Evolutionary conservation across 35 echinoderm and acorn worm genomes (phyloP).

Genomic region (Anneissia japonica): DNA sequence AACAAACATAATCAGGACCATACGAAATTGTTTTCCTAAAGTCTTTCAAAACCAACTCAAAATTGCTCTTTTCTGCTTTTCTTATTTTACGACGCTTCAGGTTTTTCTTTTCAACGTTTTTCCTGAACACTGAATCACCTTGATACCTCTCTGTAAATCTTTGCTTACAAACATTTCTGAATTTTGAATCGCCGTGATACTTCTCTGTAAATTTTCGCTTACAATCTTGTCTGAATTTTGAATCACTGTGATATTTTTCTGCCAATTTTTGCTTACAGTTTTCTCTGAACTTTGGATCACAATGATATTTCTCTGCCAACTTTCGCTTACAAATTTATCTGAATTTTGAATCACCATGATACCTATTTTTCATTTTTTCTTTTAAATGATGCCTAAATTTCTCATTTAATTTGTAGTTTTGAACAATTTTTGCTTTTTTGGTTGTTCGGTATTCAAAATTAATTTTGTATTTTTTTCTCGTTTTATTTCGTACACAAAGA

Average conservation of each 20-base stretch:
- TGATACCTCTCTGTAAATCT: slow-evolving; percentile 4
- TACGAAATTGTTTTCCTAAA: slow-evolving; percentile 27
- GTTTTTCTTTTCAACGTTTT: neutral
- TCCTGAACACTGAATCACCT: neutral
- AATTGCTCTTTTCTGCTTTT: neutral
- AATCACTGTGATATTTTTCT: neutral
- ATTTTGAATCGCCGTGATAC: neutral
- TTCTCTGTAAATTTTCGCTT: neutral
- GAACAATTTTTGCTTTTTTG: neutral
- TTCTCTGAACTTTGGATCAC: neutral
- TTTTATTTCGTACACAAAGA: neutral
- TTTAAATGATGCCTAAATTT: neutral
- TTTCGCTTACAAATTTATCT: neutral
- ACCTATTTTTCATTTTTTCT: neutral
- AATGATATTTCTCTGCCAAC: neutral
- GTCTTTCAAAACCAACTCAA: neutral
- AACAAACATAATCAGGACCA: slow-evolving; percentile 48
- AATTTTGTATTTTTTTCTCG: neutral
- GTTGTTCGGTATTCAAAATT: neutral
- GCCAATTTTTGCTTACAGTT: neutral
- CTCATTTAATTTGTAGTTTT: neutral
- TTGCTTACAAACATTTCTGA: neutral
- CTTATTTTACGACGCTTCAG: neutral
- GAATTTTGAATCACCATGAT: too few relatives aligned
- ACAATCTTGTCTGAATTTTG: neutral